Conservation (phyloP, 2,888 invertebrate species). For the Drosophila peninsularis region DNA sequence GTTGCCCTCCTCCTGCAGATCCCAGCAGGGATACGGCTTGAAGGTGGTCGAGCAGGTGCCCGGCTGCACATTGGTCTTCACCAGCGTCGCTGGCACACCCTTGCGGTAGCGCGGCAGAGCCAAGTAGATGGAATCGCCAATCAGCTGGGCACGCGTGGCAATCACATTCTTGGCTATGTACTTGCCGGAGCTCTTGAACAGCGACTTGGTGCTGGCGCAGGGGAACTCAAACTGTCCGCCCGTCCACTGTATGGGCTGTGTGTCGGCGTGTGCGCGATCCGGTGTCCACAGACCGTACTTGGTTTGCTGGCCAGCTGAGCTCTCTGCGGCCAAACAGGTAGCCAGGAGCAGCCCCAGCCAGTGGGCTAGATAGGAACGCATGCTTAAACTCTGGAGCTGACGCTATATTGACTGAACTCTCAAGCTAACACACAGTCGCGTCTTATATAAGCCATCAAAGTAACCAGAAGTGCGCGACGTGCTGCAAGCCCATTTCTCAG, state of each 20-base stretch:
- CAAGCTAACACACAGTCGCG: slow-evolving; percentile 24
- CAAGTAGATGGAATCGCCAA: slow-evolving; percentile 86
- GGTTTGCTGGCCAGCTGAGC: slow-evolving; percentile 59
- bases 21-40: slow-evolving; percentile 88
- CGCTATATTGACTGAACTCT: slow-evolving; percentile 26
- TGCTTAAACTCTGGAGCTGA: slow-evolving; percentile 13
- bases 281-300: slow-evolving; percentile 81
- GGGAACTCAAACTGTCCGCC: slow-evolving; percentile 86
- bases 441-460: slow-evolving; percentile 61
- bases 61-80: slow-evolving; percentile 85
- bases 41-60: slow-evolving; percentile 85
- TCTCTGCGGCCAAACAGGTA: neutral
- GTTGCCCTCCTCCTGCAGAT: slow-evolving; percentile 88
- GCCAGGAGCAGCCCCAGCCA: slow-evolving; percentile 42
- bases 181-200: slow-evolving; percentile 87
- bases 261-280: slow-evolving; percentile 70
- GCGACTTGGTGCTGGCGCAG: slow-evolving; percentile 85
- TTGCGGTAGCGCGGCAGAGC: slow-evolving; percentile 87
- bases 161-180: slow-evolving; percentile 87
- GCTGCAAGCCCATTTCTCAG: slow-evolving; percentile 55
- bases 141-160: slow-evolving; percentile 87
- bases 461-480: slow-evolving; percentile 52
- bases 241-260: slow-evolving; percentile 84
- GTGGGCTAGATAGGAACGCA: slow-evolving; percentile 44
- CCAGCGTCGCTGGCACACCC: slow-evolving; percentile 89